phyloP scores from a whole-genome alignment of 2,113 vertebrate genomes.

The Tricholaema leucomelas region DNA sequence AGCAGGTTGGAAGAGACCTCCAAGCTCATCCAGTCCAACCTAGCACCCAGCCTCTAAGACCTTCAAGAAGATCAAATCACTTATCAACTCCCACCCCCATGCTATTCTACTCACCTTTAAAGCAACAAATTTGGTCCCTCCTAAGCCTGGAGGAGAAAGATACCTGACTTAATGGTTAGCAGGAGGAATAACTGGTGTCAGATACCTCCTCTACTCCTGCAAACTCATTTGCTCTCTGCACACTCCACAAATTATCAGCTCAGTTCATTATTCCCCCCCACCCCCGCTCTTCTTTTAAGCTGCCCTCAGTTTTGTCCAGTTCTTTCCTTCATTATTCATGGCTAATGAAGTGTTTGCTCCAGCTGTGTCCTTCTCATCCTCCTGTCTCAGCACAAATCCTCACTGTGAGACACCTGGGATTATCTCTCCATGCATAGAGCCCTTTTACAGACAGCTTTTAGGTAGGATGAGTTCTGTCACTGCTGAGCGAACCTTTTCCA shows the following conservation, averaged over 20 bases:
- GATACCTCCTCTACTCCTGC: neutral
- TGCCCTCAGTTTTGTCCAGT: slow-evolving; percentile 5
- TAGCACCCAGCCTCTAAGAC: too few species aligned
- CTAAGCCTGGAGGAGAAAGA: neutral
- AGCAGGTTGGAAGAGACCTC: too few species aligned
- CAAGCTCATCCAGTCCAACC: too few species aligned
- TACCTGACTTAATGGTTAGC: neutral
- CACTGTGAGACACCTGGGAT: slow-evolving; percentile 1
- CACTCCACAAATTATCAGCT: neutral
- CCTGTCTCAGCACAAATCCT: slow-evolving; percentile 37
- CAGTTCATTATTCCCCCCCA: too few species aligned
- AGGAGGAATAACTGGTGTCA: neutral
- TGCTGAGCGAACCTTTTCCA: neutral
- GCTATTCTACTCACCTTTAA: neutral
- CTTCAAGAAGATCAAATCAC: too few species aligned
- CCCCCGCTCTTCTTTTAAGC: neutral
- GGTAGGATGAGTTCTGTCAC: neutral
- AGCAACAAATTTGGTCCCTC: neutral
- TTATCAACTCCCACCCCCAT: neutral
- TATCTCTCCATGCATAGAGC: neutral
- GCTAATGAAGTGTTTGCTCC: slow-evolving; percentile 55
- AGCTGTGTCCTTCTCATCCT: slow-evolving; percentile 34
- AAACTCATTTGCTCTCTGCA: neutral
- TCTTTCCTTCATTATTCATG: slow-evolving; percentile 46
- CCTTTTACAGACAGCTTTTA: neutral